These are phyloP conservation scores for Petrocephalus sullivani DNA, from an alignment of 2,797 vertebrate species.

Conservation along the genomic window DNA sequence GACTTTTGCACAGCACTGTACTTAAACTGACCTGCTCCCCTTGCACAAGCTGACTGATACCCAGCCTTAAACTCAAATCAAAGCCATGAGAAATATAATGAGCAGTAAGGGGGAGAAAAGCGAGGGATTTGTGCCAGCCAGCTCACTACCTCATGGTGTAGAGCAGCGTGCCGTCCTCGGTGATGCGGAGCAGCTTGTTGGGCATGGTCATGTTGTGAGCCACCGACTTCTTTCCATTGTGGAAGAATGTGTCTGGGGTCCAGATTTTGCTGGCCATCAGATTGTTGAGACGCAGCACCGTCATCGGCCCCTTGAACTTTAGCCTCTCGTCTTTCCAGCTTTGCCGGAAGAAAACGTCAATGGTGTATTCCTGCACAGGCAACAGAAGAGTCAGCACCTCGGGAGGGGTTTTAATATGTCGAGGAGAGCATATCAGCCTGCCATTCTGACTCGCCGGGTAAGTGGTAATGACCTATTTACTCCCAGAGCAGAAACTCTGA, in stretches of 20 bases:
- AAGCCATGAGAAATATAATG: not conserved
- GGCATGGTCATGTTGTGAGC: slow-evolving; percentile 96
- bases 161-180: slow-evolving; percentile 82
- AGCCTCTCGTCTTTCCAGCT: slow-evolving; percentile 92
- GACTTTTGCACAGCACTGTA: not conserved
- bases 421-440: not conserved
- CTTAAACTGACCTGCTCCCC: not conserved
- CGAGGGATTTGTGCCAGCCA: not conserved
- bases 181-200: slow-evolving; percentile 85
- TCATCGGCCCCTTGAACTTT: slow-evolving; percentile 93
- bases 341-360: slow-evolving; percentile 93
- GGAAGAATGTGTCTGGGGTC: slow-evolving; percentile 93
- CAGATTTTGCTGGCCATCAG: slow-evolving; percentile 93
- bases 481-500: not conserved
- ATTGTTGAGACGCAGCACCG: slow-evolving; percentile 84
- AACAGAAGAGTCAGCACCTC: not conserved
- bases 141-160: slow-evolving; percentile 84
- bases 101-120: not conserved
- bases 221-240: slow-evolving; percentile 93
- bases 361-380: slow-evolving; percentile 79
- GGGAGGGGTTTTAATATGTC: not conserved
- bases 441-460: not conserved
- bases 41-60: not conserved
- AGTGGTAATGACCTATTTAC: not conserved
- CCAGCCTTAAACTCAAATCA: not conserved